Percentiles rank a stretch among this genome's conserved stretches.
phyloP scores from a whole-genome alignment of 2,113 vertebrate species.

The Aix galericulata region DNA sequence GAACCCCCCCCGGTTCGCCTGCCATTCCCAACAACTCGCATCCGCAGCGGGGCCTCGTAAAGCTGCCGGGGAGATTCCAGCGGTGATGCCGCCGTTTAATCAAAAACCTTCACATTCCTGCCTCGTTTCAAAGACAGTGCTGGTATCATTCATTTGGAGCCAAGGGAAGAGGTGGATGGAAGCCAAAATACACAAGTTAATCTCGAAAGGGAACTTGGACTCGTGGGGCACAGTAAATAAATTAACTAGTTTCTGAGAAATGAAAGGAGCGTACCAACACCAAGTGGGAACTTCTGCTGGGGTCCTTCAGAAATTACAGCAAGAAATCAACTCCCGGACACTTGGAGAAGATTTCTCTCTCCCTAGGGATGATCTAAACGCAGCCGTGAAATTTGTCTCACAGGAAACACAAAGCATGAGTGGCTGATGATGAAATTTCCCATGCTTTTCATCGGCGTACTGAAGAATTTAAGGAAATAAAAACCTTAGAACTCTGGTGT shows the following conservation, averaged over 20 bases:
- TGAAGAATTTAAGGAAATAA: not conserved
- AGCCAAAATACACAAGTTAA: constrained; percentile 74
- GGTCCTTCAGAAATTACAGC: not conserved
- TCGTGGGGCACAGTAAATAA: constrained; percentile 2
- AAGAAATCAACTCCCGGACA: not conserved
- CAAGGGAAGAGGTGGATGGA: constrained; percentile 71
- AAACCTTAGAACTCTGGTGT: not conserved
- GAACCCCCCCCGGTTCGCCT: not conserved
- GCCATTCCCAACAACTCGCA: constrained; percentile 32
- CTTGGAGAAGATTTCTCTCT: not conserved
- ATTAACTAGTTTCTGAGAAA: constrained; percentile 40
- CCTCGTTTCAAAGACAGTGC: constrained; percentile 78
- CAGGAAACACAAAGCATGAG: not conserved
- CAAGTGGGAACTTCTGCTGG: not conserved
- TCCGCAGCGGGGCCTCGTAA: constrained; percentile 57
- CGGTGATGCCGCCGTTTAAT: constrained; percentile 71
- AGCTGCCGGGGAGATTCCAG: constrained; percentile 75
- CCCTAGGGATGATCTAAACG: not conserved
- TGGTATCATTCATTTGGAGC: constrained; percentile 80
- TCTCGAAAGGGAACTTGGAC: constrained; percentile 33
- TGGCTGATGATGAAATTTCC: not conserved
- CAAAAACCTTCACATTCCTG: constrained; percentile 78
- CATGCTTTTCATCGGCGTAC: fast-evolving
- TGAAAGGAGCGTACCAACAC: not conserved
- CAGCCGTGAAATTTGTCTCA: not conserved